These are phyloP conservation scores for Pelodiscus sinensis DNA, from an alignment of 2,113 vertebrate species.

Conservation along the genomic window DNA sequence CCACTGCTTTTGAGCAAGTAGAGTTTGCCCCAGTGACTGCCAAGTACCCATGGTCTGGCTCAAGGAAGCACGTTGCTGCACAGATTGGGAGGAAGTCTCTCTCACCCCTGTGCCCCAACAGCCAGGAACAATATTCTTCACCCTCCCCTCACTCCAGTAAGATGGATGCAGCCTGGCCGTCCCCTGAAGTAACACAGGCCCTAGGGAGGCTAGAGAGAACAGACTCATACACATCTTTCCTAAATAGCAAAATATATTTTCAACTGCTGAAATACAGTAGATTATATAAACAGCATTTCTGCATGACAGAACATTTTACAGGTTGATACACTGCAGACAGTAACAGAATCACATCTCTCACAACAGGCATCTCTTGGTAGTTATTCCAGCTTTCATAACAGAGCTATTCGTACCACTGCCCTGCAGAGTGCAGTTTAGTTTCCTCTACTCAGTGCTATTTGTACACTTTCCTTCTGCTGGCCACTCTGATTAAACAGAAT, in stretches of 20 bases:
- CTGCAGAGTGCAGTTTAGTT: background rate
- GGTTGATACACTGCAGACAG: background rate
- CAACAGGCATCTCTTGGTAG: background rate
- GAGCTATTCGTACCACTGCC: background rate
- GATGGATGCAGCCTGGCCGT: background rate
- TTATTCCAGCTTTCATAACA: background rate
- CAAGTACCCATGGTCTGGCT: background rate
- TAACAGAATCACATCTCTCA: background rate
- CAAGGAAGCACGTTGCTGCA: background rate
- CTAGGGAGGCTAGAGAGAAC: background rate
- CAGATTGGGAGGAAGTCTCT: background rate
- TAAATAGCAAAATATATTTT: conserved; percentile 74
- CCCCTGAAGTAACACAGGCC: background rate
- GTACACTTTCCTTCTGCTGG: background rate
- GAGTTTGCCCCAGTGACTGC: background rate
- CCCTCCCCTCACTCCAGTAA: background rate
- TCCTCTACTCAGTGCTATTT: background rate
- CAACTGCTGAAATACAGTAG: conserved; percentile 50
- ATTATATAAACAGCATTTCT: conserved; percentile 46
- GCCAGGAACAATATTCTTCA: background rate
- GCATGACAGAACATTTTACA: background rate
- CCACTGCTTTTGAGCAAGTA: background rate
- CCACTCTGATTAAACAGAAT: background rate
- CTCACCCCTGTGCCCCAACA: background rate
- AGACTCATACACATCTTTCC: background rate